Evolutionary conservation across 2,797 vertebrate species (phyloP).

Genomic region (Octomys mimax): DNA sequence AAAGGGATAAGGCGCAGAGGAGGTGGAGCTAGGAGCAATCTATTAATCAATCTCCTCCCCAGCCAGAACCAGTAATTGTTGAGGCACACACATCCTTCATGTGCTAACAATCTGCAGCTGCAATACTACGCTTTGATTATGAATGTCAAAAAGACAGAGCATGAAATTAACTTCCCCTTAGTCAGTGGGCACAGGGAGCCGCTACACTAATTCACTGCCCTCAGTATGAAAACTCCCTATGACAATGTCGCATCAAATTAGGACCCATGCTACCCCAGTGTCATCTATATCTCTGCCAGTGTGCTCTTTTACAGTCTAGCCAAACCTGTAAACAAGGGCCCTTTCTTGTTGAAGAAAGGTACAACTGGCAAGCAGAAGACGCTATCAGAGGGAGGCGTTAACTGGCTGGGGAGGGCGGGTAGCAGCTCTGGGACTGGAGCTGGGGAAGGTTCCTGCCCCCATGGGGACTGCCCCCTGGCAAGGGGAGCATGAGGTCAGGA

Average conservation of each 20-base stretch:
- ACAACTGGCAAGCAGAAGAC: constrained; percentile 79
- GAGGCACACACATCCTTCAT: constrained; percentile 81
- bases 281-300: constrained; percentile 77
- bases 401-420: constrained; percentile 78
- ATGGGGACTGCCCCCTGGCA: neutral
- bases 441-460: neutral
- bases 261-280: constrained; percentile 71
- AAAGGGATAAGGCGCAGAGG: neutral
- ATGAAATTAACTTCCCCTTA: constrained; percentile 88
- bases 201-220: constrained; percentile 86
- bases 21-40: constrained; percentile 8
- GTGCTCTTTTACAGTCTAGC: constrained; percentile 83
- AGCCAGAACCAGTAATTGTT: constrained; percentile 69
- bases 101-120: constrained; percentile 85
- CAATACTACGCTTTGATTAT: constrained; percentile 84
- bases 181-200: constrained; percentile 85
- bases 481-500: neutral
- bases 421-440: constrained; percentile 58
- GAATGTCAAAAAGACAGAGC: constrained; percentile 88
- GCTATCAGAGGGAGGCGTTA: constrained; percentile 75
- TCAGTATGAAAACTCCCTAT: constrained; percentile 83
- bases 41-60: constrained; percentile 75
- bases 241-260: constrained; percentile 85
- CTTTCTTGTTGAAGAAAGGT: constrained; percentile 83
- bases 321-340: constrained; percentile 83